Evolutionary conservation across 1,140 invertebrate genomes (phyloP), one percentile per base, ranked within the genome.

Genomic region (Ips typographus): DNA sequence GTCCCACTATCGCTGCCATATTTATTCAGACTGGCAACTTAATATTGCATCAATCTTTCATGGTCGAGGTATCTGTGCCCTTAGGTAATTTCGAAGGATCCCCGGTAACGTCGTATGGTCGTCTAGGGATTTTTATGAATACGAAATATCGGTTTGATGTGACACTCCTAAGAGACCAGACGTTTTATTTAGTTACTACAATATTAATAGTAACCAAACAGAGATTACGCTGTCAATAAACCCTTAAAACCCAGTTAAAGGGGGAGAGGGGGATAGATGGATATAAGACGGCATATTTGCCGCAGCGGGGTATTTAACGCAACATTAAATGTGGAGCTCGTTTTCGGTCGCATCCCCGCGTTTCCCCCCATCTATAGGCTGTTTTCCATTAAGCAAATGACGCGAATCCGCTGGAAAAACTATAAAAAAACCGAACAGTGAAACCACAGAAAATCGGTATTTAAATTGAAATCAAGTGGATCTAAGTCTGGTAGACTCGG

Each of bases 381-480:
- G 61, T 58, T 70, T 56, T 70, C 68, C 68, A 70, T 70, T 70
- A 70, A 56, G 61, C 68, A 70, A 70, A 70, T 70, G 68, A 70
- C 68, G 60, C 68, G 68, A 52, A 57, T 64, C 68, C 47, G 39
- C 5, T 37, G 41, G 58, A 69, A 69, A 69, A 69, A 69, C 67
- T 69, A 62, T 69, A 59, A 69, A 62, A 62, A 22, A 40, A 8
- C 36, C 51, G 22, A 53, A 53, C 4, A 53, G 22, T 6, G 22
- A 53, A 53, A 53, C 51, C 4, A 22, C 22, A 22, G 22, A 22
- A 22, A 22, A 22, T 22, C 22, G 22, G 22, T 22, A 22, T 0
- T 22, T 22, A 22, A 22, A 22, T 22, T 22, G 22, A 22, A 22
- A 22, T 22, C 22, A 22, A 22, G 22, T 22, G 22, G 22, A 22